Base-by-base conservation (phyloP, 35 echinoderm and acorn worm genomes). In the Lytechinus variegatus region DNA sequence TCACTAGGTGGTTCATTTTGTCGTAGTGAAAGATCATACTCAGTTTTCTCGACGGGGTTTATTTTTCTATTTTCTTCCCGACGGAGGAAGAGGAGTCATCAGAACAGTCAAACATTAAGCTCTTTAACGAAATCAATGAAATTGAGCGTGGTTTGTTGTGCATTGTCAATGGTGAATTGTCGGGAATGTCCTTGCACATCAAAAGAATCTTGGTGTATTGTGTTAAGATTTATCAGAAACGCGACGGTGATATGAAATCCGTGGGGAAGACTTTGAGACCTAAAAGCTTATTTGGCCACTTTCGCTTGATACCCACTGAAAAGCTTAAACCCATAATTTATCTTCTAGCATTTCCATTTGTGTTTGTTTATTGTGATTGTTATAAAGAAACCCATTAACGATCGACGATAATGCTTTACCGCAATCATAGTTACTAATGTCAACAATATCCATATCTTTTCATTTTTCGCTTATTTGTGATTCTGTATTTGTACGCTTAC, bases 91-190 rank as follows among this genome's bases (percentile, higher is more conserved):
- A 24, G 66, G 66, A 79, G 66, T 79, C 66, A 79, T 79, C 19
- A 79, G 66, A 79, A 79, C 66, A 79, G 66, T 79, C 66, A 79
- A 79, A 79, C 66, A 79, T 79, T 79, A 79, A 79, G 66, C 66
- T 24, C 66, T 79, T 79, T 79, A 79, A 79, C 66, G 66, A n/a
- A 79, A 79, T 79, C 66, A 79, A 79, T 79, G 66, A 79, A 79
- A 79, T 79, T 79, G 66, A 79, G 66, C 66, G 66, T 79, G 66
- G 66, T 79, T 79, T 79, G 66, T 79, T 5, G 66, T 16, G 4
- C 66, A 79, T 79, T 79, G 66, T 79, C 66, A 16, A 24, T 3
- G 66, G 21, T 79, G 66, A 79, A 79, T 79, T 79, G 66, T 79
- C 66, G 66, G 66, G 66, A 24, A 79, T 79, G 66, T 16, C 66